Evolutionary conservation across 2,113 vertebrate species (phyloP), one percentile per base, ranked within the genome.

Genomic region (Hemiprocne comata): DNA sequence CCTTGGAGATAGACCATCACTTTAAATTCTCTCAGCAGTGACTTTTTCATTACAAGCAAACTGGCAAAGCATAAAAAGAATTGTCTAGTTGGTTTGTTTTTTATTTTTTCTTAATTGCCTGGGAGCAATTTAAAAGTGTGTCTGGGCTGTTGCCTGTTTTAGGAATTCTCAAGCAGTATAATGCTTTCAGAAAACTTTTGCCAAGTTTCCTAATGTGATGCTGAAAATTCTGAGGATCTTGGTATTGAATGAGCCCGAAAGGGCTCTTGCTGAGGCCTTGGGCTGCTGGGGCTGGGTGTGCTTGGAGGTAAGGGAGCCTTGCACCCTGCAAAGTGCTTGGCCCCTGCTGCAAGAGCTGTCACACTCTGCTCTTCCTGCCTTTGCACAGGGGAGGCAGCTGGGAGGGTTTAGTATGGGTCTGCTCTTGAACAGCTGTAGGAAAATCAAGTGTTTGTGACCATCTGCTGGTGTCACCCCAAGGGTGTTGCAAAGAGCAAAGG

Each of bases 401-500:
- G 3, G 40, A 29, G 44, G 11, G 38, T 28, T 81, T 62, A 62
- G 7, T 38, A 8, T 62, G 21, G 21, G 34, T 20, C 50, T 9
- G n/a, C 55, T 67, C 20, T 40, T 19, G 8, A 31, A 11, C 9
- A 17, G 3, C 42, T 5, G 17, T 0, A 17, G 34, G 67, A 70
- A 42, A 64, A 62, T 9, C 3, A 54, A 73, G 10, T 20, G 1
- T 17, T 16, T 15, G 9, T 29, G 44, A 11, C 14, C 0, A 3
- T 36, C n/a, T 44, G 5, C 23, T 42, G 16, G 5, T 16, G 17
- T 34, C 1, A 0, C 1, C 6, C 11, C 17, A 5, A 1, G 9
- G 44, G 14, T 4, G 16, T 20, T 36, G 31, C 19, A 25, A n/a
- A 31, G 15, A 55, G 42, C 1, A 1, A 6, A 71, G 51, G 11